Evolutionary conservation across 2,113 vertebrate genomes (phyloP).

Genomic region (Microcebus griseorufus): DNA sequence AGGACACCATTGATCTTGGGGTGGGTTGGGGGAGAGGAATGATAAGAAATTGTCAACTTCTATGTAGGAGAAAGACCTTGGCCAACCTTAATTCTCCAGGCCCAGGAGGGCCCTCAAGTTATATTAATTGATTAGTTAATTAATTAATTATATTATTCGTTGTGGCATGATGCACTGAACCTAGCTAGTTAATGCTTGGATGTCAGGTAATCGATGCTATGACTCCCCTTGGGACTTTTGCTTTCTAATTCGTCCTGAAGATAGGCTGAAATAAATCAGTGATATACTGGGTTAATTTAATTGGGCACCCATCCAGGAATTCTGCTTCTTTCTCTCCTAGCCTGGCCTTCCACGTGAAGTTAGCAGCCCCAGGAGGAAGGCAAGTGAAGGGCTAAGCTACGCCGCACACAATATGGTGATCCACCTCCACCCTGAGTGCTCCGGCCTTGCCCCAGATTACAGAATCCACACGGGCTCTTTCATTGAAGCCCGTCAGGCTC

Average conservation of each 20-base stretch:
- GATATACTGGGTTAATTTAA: not conserved
- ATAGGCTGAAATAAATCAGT: not conserved
- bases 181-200: not conserved
- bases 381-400: not conserved
- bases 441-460: not conserved
- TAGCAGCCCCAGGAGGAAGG: not conserved
- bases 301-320: not conserved
- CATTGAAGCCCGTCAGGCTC: not conserved
- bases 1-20: not conserved
- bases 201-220: not conserved
- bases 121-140: not conserved
- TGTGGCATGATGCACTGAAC: not conserved
- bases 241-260: not conserved
- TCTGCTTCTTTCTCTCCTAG: not conserved
- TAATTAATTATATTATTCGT: not conserved
- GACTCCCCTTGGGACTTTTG: not conserved
- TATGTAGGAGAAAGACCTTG: not conserved
- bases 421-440: not conserved
- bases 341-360: not conserved
- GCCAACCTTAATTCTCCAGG: not conserved
- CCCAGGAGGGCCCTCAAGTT: not conserved
- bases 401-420: not conserved
- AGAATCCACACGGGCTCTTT: not conserved
- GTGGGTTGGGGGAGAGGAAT: not conserved
- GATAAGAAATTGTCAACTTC: not conserved